These are phyloP conservation scores for Centropyge bicolor DNA, from an alignment of 2,797 vertebrate genomes.

Conservation along the genomic window DNA sequence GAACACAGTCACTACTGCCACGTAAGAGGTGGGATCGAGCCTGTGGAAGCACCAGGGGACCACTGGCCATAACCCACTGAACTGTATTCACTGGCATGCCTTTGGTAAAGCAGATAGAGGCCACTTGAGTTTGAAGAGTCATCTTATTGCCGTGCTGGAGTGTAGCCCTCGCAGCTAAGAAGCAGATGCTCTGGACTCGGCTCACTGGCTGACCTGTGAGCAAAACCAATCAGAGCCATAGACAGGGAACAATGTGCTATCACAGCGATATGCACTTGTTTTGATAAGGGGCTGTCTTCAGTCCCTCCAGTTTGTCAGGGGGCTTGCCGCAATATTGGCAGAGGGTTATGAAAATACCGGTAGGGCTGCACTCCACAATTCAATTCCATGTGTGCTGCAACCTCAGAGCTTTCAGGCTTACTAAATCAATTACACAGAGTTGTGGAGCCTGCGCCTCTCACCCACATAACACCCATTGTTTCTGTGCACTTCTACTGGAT, in stretches of 20 bases:
- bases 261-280: constrained; percentile 66
- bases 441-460: constrained; percentile 69
- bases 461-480: constrained; percentile 63
- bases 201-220: constrained; percentile 70
- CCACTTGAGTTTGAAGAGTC: constrained; percentile 61
- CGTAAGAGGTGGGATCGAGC: constrained; percentile 32
- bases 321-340: constrained; percentile 72
- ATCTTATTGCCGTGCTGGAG: constrained; percentile 41
- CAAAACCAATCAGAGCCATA: constrained; percentile 69
- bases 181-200: constrained; percentile 39
- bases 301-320: constrained; percentile 62
- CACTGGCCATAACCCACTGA: constrained; percentile 44
- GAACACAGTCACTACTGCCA: constrained; percentile 49
- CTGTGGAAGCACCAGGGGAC: constrained; percentile 20
- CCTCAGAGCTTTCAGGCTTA: constrained; percentile 79
- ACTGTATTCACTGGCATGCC: constrained; percentile 46
- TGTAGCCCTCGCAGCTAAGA: constrained; percentile 40
- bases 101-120: constrained; percentile 35
- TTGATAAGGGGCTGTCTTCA: constrained; percentile 65
- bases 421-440: constrained; percentile 85
- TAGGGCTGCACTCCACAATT: constrained; percentile 66
- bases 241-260: constrained; percentile 63
- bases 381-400: constrained; percentile 74
- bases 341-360: constrained; percentile 77
- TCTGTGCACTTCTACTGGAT: constrained; percentile 46